Conservation (phyloP, 2,797 vertebrate genomes). For the Sebastes paucispinis region DNA sequence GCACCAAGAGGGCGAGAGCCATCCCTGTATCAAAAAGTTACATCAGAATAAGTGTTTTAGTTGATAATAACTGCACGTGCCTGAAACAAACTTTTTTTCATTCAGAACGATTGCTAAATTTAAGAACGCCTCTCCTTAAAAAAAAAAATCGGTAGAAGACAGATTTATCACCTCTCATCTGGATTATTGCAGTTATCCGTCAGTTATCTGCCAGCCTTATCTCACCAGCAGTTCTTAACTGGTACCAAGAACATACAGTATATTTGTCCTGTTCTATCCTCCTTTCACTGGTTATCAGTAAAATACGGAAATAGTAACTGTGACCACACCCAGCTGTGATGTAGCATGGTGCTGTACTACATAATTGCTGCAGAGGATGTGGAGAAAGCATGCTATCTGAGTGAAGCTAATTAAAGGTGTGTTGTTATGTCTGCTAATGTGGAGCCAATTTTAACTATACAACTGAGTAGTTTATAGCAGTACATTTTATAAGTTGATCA, state of each 20-base stretch:
- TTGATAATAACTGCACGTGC: not conserved
- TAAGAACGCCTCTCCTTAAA: not conserved
- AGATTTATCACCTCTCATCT: not conserved
- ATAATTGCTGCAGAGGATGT: not conserved
- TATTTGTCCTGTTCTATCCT: not conserved
- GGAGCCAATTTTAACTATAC: not conserved
- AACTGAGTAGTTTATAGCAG: not conserved
- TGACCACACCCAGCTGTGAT: not conserved
- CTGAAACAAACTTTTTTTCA: not conserved
- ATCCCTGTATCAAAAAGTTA: not conserved
- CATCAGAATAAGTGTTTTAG: not conserved
- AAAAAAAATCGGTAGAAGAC: not conserved
- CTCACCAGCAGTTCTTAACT: not conserved
- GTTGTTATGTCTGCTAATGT: not conserved
- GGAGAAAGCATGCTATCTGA: not conserved
- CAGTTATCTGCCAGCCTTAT: not conserved
- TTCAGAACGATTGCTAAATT: not conserved
- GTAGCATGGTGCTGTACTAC: not conserved
- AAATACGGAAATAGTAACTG: not conserved
- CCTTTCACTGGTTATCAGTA: not conserved
- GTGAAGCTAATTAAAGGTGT: not conserved
- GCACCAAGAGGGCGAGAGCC: too few relatives aligned
- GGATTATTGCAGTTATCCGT: not conserved
- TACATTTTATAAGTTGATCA: not conserved
- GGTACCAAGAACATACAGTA: not conserved